Percentiles rank a stretch among this genome's conserved stretches.
Conservation (phyloP, 2,113 vertebrate species). For the Aleadryas rufinucha region DNA sequence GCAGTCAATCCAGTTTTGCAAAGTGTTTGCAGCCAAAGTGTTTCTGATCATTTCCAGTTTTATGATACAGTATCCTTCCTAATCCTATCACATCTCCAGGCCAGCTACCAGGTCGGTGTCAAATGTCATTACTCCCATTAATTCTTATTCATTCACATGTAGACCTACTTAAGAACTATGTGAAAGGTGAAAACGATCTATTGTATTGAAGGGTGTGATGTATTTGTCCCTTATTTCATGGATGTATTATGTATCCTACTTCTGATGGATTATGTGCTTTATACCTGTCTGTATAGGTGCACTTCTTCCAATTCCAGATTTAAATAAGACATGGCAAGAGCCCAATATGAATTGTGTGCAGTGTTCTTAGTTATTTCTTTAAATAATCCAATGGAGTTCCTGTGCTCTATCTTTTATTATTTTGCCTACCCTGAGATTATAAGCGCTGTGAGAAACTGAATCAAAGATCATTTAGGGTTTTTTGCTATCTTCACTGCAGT, state of each 20-base stretch:
- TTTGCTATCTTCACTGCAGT: not conserved
- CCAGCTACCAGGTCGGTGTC: not conserved
- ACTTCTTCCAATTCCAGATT: not conserved
- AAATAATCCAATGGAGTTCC: conserved; percentile 12
- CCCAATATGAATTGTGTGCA: not conserved
- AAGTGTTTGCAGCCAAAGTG: not conserved
- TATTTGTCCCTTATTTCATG: not conserved
- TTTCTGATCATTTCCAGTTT: conserved; percentile 18
- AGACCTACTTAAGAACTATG: not conserved
- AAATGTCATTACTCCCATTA: not conserved
- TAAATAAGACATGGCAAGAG: not conserved
- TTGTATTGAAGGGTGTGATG: not conserved
- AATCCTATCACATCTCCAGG: not conserved
- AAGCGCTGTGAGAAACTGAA: not conserved
- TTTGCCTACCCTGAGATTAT: not conserved
- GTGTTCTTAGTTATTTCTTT: conserved; percentile 1
- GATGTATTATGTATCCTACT: not conserved
- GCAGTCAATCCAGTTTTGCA: conserved; percentile 24
- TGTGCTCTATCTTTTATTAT: conserved; percentile 1
- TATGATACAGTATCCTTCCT: not conserved
- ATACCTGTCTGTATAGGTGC: not conserved
- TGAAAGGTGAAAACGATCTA: not conserved
- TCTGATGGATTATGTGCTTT: not conserved
- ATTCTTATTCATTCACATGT: not conserved
- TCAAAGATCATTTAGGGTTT: not conserved